phyloP scores from a whole-genome alignment of 2,888 invertebrate genomes.

The Seira musarum region DNA sequence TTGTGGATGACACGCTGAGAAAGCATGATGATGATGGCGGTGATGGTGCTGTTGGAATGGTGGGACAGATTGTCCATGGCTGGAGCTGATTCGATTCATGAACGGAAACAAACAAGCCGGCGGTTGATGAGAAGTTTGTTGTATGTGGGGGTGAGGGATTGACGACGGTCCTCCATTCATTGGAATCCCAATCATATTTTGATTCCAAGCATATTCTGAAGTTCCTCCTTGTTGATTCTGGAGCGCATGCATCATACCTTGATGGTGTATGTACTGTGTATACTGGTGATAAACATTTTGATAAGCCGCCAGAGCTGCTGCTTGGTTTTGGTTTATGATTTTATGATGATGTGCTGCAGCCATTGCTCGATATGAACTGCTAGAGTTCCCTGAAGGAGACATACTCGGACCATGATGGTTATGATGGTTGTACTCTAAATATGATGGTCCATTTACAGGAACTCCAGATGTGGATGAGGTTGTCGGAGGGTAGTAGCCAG shows the following conservation, averaged over 20 bases:
- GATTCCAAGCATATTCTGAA: neutral
- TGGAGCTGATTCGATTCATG: constrained; percentile 7
- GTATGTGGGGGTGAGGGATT: no score
- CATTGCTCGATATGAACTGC: neutral
- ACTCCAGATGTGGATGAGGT: neutral
- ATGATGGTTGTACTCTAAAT: constrained; percentile 34
- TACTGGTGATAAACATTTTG: constrained; percentile 46
- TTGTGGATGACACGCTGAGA: neutral
- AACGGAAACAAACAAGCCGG: constrained; percentile 5
- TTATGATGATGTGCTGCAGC: constrained; percentile 31
- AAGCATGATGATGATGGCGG: constrained; percentile 20
- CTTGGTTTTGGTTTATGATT: constrained; percentile 31
- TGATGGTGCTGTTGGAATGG: neutral
- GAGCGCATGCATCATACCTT: constrained; percentile 5
- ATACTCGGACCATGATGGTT: constrained; percentile 31
- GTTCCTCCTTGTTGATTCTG: constrained; percentile 23
- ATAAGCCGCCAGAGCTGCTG: no score
- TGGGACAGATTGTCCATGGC: neutral
- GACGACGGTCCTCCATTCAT: constrained; percentile 13
- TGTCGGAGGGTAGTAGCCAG: neutral
- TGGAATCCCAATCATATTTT: constrained; percentile 30
- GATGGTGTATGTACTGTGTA: constrained; percentile 38
- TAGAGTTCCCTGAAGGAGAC: no score
- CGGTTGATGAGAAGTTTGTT: no score
- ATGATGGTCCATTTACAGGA: neutral